Evolutionary conservation across 2,888 invertebrate genomes (phyloP).

Genomic region (Esperia sulphurella): DNA sequence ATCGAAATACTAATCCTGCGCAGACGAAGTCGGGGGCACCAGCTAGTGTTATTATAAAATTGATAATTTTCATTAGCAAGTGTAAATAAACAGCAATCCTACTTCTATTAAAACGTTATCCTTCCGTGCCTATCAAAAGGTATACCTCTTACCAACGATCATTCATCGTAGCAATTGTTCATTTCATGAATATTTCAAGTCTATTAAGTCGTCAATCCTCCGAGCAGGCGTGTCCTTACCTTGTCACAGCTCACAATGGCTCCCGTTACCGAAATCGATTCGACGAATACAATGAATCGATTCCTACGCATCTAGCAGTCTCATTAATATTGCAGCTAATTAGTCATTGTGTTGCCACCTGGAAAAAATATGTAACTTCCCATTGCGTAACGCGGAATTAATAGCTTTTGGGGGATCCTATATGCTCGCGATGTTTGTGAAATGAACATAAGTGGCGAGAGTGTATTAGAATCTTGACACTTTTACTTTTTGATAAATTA

Average conservation of each 20-base stretch:
- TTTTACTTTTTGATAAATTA: too few relatives aligned
- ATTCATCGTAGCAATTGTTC: not conserved
- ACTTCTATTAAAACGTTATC: too few relatives aligned
- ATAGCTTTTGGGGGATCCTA: not conserved
- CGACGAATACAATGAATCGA: conserved; percentile 34
- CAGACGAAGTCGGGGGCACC: too few relatives aligned
- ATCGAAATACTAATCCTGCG: too few relatives aligned
- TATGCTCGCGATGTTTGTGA: too few relatives aligned
- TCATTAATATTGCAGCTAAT: conserved; percentile 17
- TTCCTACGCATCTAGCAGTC: conserved; percentile 28
- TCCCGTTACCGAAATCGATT: conserved; percentile 33
- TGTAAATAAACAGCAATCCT: too few relatives aligned
- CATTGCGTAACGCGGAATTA: conserved; percentile 5
- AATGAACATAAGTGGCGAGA: too few relatives aligned
- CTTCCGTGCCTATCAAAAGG: too few relatives aligned
- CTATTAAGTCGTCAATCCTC: conserved; percentile 30
- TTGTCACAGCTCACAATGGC: conserved; percentile 32
- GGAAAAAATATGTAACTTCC: conserved; percentile 9
- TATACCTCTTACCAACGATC: too few relatives aligned
- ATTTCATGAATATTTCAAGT: not conserved
- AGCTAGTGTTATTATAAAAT: too few relatives aligned
- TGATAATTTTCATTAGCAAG: too few relatives aligned
- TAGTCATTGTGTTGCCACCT: conserved; percentile 17
- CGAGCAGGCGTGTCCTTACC: conserved; percentile 17
- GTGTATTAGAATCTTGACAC: too few relatives aligned